Percentiles rank a stretch among this genome's conserved stretches.
Conservation (phyloP, 2,113 vertebrate species). For the Oryzias javanicus region DNA sequence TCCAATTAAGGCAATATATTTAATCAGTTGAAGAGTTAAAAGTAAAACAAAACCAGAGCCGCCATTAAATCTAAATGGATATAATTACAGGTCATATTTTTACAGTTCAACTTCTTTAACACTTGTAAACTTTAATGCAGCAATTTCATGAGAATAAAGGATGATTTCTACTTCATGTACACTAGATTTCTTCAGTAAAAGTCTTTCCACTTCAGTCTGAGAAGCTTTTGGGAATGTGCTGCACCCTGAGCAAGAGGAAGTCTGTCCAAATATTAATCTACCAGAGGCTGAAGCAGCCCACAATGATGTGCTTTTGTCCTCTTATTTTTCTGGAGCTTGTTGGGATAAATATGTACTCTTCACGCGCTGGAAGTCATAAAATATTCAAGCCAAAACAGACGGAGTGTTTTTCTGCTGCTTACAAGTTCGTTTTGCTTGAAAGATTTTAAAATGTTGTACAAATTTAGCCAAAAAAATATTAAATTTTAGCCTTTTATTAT, state of each 20-base stretch:
- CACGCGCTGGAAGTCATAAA: neutral
- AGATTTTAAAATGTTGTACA: neutral
- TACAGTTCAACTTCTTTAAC: constrained; percentile 14
- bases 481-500: neutral
- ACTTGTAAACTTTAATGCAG: constrained; percentile 41
- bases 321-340: constrained; percentile 1
- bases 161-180: constrained; percentile 25
- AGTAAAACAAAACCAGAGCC: no score
- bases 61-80: no score
- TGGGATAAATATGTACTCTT: neutral
- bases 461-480: neutral
- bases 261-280: constrained; percentile 6
- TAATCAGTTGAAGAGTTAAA: no score
- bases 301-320: neutral
- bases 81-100: no score
- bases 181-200: constrained; percentile 31
- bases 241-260: constrained; percentile 7
- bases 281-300: neutral
- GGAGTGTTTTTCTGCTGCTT: neutral
- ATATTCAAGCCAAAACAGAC: neutral
- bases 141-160: constrained; percentile 42
- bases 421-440: neutral
- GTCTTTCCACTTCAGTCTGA: constrained; percentile 20
- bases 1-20: no score
- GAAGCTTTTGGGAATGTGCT: constrained; percentile 34